Percentiles rank a stretch among this genome's conserved stretches.
Conservation (phyloP, 1,140 invertebrate genomes). For the Megathymus violae region DNA sequence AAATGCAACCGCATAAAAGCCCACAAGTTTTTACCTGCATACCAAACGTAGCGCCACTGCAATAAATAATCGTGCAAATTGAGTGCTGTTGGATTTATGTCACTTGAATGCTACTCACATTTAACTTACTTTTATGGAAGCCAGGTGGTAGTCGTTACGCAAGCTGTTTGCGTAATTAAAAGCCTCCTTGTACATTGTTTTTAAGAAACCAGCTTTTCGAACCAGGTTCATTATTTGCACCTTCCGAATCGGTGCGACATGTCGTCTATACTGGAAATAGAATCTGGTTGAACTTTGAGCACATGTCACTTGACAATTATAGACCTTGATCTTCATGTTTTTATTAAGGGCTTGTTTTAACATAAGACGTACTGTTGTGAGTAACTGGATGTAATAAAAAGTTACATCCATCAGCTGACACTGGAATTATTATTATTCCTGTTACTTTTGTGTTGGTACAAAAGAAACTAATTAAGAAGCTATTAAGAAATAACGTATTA, state of each 20-base stretch:
- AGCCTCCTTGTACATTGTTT: conserved; percentile 22
- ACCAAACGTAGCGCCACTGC: conserved; percentile 21
- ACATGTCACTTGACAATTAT: neutral
- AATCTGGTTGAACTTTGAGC: neutral
- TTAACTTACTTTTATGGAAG: conserved; percentile 48
- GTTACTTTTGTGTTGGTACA: no score
- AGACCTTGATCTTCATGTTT: conserved; percentile 24
- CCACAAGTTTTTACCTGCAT: neutral
- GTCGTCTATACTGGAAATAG: conserved; percentile 6
- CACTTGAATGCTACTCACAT: conserved; percentile 37
- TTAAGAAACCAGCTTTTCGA: conserved; percentile 14
- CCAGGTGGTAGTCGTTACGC: conserved; percentile 47
- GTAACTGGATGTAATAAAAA: neutral
- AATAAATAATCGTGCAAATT: conserved; percentile 50
- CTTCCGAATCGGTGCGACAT: conserved; percentile 9
- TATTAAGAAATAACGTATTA: no score
- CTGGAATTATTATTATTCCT: neutral
- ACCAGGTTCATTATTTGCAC: conserved; percentile 5
- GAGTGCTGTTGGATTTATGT: conserved; percentile 46
- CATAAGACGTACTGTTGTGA: no score
- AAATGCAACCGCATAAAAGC: no score
- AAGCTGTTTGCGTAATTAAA: conserved; percentile 47
- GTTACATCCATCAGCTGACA: neutral
- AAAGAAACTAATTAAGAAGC: no score
- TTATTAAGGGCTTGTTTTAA: no score